Evolutionary conservation across 2,113 vertebrate genomes (phyloP).

Genomic region (Tautogolabrus adspersus): DNA sequence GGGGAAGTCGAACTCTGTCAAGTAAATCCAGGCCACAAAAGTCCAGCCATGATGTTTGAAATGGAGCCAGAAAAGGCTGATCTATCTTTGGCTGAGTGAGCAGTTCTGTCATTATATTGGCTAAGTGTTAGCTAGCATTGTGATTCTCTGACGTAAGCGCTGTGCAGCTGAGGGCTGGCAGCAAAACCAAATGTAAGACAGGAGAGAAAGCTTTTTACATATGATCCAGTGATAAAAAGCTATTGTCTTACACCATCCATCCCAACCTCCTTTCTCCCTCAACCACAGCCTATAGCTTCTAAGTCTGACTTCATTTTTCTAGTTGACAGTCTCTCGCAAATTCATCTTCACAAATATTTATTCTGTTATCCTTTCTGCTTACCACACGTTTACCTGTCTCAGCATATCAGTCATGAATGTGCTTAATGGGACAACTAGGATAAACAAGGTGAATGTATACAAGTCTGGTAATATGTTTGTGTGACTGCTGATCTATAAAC

Average conservation of each 20-base stretch:
- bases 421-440: conserved; percentile 24
- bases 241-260: conserved; percentile 48
- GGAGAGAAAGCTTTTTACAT: conserved; percentile 49
- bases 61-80: conserved; percentile 56
- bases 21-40: conserved; percentile 51
- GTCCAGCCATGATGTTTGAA: conserved; percentile 43
- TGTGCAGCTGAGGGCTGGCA: conserved; percentile 65
- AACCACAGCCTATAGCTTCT: conserved; percentile 5
- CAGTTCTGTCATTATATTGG: conserved; percentile 66
- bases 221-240: conserved; percentile 34
- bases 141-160: conserved; percentile 69
- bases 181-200: conserved; percentile 56
- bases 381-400: not conserved
- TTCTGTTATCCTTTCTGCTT: conserved; percentile 5
- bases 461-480: conserved; percentile 50
- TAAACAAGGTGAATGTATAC: conserved; percentile 33
- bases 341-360: conserved; percentile 53
- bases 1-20: conserved; percentile 16
- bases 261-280: not conserved
- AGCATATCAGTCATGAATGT: conserved; percentile 30
- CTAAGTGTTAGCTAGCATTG: conserved; percentile 62
- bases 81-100: conserved; percentile 58
- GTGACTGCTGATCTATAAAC: conserved; percentile 37
- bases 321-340: conserved; percentile 21
- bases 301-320: conserved; percentile 36